Conservation (phyloP, 2,888 invertebrate species). For the Cheilosia soror region DNA sequence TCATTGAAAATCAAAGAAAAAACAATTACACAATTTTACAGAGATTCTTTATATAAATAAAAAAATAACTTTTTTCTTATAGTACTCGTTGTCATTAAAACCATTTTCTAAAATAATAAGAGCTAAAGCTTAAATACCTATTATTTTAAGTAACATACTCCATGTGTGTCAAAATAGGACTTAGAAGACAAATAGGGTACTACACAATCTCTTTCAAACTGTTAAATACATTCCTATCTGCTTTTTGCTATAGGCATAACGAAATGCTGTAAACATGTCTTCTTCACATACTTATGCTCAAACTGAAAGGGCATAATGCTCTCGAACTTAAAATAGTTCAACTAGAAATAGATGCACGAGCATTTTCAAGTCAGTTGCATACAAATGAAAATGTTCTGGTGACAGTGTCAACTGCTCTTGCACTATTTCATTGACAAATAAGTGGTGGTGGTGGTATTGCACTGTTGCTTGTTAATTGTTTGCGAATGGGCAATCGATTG, state of each 20-base stretch:
- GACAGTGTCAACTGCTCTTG: constrained; percentile 12
- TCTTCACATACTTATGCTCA: constrained; percentile 6
- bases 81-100: too few species aligned
- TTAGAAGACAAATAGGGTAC: too few species aligned
- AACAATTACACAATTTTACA: too few species aligned
- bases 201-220: too few species aligned
- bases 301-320: constrained; percentile 20
- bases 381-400: neutral
- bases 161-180: too few species aligned
- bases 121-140: too few species aligned
- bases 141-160: too few species aligned
- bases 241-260: neutral
- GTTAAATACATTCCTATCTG: neutral
- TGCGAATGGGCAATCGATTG: constrained; percentile 12
- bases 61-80: too few species aligned
- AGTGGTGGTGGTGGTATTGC: neutral
- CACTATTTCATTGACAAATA: neutral
- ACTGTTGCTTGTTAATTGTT: neutral
- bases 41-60: too few species aligned
- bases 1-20: too few species aligned
- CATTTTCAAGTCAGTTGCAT: neutral
- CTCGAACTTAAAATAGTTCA: constrained; percentile 50
- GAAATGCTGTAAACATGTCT: neutral
- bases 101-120: too few species aligned
- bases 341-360: constrained; percentile 39